Base-by-base conservation (phyloP, 2,888 invertebrate species). In the Hyposoter dolosus region DNA sequence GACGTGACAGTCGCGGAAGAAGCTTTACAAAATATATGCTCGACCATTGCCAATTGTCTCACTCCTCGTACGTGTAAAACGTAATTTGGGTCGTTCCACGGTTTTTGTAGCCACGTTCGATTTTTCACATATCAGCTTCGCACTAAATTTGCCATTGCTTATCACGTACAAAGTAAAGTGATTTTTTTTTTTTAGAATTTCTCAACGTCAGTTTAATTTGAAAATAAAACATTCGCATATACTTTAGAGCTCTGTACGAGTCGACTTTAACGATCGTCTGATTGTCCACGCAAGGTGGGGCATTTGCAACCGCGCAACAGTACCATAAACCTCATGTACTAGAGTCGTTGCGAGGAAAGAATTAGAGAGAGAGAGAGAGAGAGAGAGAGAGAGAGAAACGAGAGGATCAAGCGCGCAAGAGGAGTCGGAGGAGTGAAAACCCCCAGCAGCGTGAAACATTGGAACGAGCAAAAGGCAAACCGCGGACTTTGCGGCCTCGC, bases 401-500 rank as follows among this genome's bases (percentile, higher is more conserved):
- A 19, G 32, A 19, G 35, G 40, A 65, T 76, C 63, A 66, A 40
- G 76, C 47, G 68, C 47, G 81, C 47, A 50, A 81, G 74, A 83
- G 45, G 76, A 79, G 86, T 47, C 47, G 56, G 28, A 35, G 74
- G 74, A 86, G 83, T 77, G 76, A 81, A 82, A 86, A 82, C 66
- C 76, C 50, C 75, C 86, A 77, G 77, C 83, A 69, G 81, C 72
- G 82, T 75, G 76, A 74, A 50, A 79, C 84, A 86, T 86, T 87
- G 78, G 84, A 89, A 83, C 79, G 82, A 72, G 72, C 60, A 71
- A 79, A 76, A 82, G 74, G 83, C 76, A 56, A 43, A 50, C 53
- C 78, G 74, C 84, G 84, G 83, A 89, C 90, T 89, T 90, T 88
- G 89, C 89, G 90, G 88, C 89, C 89, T 91, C 88, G 89, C 89